Conservation (phyloP, 2,888 invertebrate species). For the Adineta ricciae region DNA sequence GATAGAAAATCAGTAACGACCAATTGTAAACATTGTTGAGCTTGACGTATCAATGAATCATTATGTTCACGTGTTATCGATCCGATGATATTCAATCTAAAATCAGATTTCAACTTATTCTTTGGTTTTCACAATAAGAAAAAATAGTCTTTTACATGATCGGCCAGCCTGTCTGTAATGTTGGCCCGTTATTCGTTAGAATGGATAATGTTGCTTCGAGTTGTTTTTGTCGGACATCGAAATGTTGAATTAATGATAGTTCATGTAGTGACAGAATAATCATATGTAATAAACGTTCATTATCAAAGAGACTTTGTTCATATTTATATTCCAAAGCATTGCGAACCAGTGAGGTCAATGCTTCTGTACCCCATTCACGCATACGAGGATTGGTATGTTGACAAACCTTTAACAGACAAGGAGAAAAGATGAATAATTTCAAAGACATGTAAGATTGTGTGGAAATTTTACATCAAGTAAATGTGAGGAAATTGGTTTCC, state of each 20-base stretch:
- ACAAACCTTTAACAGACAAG: conserved; percentile 58
- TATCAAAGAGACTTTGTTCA: conserved; percentile 34
- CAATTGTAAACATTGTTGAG: conserved; percentile 87
- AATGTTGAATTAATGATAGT: conserved; percentile 74
- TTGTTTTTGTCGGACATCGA: conserved; percentile 85
- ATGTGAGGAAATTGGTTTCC: conserved; percentile 88
- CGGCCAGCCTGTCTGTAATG: conserved; percentile 53
- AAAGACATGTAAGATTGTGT: no score
- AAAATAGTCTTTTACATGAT: background rate
- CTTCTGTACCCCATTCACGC: conserved; percentile 95
- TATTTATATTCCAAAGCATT: conserved; percentile 78
- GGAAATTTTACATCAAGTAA: conserved; percentile 60
- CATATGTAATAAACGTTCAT: conserved; percentile 46
- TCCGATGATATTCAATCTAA: conserved; percentile 37
- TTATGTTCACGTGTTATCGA: conserved; percentile 36
- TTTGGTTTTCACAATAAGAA: background rate
- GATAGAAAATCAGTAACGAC: conserved; percentile 87
- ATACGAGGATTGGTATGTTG: conserved; percentile 69
- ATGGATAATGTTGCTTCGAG: conserved; percentile 84
- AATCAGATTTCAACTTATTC: conserved; percentile 31
- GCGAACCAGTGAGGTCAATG: conserved; percentile 81
- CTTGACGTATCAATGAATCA: conserved; percentile 78
- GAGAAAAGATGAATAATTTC: background rate
- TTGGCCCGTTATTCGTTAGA: conserved; percentile 81
- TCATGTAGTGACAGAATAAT: conserved; percentile 80